phyloP scores from a whole-genome alignment of 2,113 vertebrate species.

The Xiphophorus couchianus region DNA sequence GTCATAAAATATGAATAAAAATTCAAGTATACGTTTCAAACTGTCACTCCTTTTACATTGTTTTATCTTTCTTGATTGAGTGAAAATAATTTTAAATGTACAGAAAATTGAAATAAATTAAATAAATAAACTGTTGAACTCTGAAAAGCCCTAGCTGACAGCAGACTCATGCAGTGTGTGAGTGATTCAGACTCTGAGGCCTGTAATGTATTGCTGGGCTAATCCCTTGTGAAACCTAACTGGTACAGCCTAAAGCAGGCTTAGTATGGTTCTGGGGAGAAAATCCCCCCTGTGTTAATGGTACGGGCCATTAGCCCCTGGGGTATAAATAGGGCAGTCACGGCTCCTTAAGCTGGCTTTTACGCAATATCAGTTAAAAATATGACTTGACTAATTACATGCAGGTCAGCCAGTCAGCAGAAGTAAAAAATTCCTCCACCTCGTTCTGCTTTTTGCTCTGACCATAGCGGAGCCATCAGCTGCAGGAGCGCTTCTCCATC shows the following conservation, averaged over 20 bases:
- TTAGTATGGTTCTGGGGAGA: slow-evolving; percentile 78
- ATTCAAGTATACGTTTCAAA: background rate
- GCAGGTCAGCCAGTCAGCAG: slow-evolving; percentile 70
- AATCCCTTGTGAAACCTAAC: slow-evolving; percentile 74
- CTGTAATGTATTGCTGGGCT: slow-evolving; percentile 71
- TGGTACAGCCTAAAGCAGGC: slow-evolving; percentile 75
- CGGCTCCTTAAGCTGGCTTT: slow-evolving; percentile 80
- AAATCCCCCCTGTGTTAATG: slow-evolving; percentile 73
- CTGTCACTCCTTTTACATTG: background rate
- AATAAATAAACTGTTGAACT: background rate
- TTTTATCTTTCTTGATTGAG: background rate
- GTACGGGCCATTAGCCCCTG: slow-evolving; percentile 73
- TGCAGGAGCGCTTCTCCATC: background rate
- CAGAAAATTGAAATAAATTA: background rate
- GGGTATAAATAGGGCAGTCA: slow-evolving; percentile 81
- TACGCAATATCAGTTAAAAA: slow-evolving; percentile 83
- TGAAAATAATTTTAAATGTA: background rate
- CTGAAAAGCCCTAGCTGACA: slow-evolving; percentile 6
- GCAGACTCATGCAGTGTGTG: slow-evolving; percentile 16
- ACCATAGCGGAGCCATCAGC: slow-evolving; percentile 12
- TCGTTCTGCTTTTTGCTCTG: slow-evolving; percentile 39
- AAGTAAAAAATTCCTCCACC: slow-evolving; percentile 59
- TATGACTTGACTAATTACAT: slow-evolving; percentile 79
- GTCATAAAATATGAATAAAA: background rate
- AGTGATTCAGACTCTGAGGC: slow-evolving; percentile 48